Base-by-base conservation (phyloP, 2,797 vertebrate species). In the Nothura maculosa region DNA sequence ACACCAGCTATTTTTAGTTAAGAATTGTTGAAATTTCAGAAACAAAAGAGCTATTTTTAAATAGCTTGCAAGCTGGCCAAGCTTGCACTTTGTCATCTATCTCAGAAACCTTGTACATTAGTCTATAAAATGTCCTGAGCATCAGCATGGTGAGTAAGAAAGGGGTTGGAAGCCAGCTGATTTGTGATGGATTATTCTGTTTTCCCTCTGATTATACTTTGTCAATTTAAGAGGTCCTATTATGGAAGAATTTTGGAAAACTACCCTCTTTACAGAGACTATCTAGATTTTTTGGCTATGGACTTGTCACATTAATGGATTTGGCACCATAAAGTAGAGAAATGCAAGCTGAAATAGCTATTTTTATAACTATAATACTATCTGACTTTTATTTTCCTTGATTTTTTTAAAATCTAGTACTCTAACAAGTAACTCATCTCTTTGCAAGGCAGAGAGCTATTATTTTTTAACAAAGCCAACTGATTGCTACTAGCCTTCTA, bases 391-490 rank as follows among this genome's bases (percentile, higher is more conserved):
- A 68, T 89, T 89, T 12, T 21, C 28, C 40, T 34, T 63, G 34
- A 60, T 87, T 93, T 85, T 93, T 54, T 48, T 48, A 32, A 80
- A 75, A 63, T 61, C 57, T 0, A 0, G 64, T 76, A 74, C 27
- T 87, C 78, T 84, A 78, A n/a, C 20, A 79, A 79, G 79, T 61
- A 74, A 80, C 38, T 10, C 30, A 68, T 32, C 42, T 64, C 40
- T 28, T 91, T 68, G 19, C 67, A 84, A 74, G 63, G 58, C 34
- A 70, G 48, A 72, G 43, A 61, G 30, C 36, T 70, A 72, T 66
- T 90, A 58, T 72, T 69, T 82, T 92, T 89, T 82, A 81, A 92
- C 72, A 95, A 96, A 94, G 55, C 34, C 69, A 66, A 9, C 58
- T 94, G 91, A 95, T 92, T 92, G 38, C 79, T 55, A 34, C 8